Conservation (phyloP, 1,140 invertebrate genomes). For the Trissolcus basalis region DNA sequence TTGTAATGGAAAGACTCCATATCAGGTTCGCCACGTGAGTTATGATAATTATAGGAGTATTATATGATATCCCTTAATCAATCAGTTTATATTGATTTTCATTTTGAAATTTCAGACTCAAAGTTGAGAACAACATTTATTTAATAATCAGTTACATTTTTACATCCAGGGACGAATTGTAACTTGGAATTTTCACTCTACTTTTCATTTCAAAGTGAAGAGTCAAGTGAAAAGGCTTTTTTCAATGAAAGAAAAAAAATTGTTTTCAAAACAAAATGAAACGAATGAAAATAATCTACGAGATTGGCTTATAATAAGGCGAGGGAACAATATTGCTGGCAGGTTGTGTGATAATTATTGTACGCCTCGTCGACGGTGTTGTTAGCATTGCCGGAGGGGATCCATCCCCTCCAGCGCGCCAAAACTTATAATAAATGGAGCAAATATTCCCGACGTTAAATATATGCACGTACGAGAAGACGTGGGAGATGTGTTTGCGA, state of each 20-base stretch:
- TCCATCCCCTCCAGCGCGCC: slow-evolving; percentile 32
- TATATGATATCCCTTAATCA: no score
- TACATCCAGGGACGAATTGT: no score
- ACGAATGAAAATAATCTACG: neutral
- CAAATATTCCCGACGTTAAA: slow-evolving; percentile 49
- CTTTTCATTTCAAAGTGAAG: neutral
- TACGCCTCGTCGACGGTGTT: slow-evolving; percentile 22
- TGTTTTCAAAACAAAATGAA: neutral
- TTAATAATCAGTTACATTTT: no score
- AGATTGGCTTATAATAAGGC: neutral
- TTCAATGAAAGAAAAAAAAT: no score
- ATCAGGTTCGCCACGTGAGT: no score
- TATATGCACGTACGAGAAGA: slow-evolving; percentile 31
- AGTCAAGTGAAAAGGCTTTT: no score
- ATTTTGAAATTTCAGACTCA: no score
- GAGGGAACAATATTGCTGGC: neutral
- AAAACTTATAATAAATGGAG: slow-evolving; percentile 65
- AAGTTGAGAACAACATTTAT: no score
- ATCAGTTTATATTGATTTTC: no score
- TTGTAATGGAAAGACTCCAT: no score
- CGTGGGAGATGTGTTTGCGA: slow-evolving; percentile 47
- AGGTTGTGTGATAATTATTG: neutral
- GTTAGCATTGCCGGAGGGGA: slow-evolving; percentile 6
- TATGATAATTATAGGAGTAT: no score
- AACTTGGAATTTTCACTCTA: no score